Evolutionary conservation across 2,113 vertebrate genomes (phyloP), one percentile per base, ranked within the genome.

Genomic region (Verasper variegatus): DNA sequence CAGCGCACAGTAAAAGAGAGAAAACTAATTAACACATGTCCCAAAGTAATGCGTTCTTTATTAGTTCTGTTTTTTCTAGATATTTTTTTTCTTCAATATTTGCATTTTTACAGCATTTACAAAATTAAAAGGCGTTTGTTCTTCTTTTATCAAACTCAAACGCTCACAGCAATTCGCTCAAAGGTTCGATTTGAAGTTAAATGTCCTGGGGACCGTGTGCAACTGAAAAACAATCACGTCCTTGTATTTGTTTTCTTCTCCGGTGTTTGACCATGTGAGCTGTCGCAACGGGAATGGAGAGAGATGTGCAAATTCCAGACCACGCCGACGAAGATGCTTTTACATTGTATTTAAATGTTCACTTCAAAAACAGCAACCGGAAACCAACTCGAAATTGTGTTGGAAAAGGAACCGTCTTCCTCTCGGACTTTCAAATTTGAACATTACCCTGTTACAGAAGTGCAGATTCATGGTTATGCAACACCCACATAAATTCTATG

Each of bases 51-150:
- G 54, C 27, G 1, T 54, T 72, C 37, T 89, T 90, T 88, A 82
- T 88, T 85, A 23, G 26, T 5, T 62, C 27, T 31, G 31, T 7
- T 6, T 7, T 31, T 31, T 31, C 31, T 31, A 31, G 6, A 31
- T 6, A 31, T 1, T 6, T 31, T 69, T 58, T 77, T 70, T 76
- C 35, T 62, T 47, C 15, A 87, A 56, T 81, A 71, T 86, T 85
- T 81, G 64, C 57, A 78, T 76, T 87, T 85, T 85, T 82, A 86
- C 86, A 89, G 31, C 65, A 72, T 88, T 84, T 92, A 92, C 78
- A 90, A 93, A 93, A 88, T 76, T 21, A 63, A 82, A 76, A 45
- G 65, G 78, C 26, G 68, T 80, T 21, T 31, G 4, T n/a, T 71
- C 60, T 71, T 82, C 76, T 56, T 82, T 31, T 31, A 31, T 31